Evolutionary conservation across 2,888 invertebrate genomes (phyloP), one percentile per base, ranked within the genome.

Genomic region (Phasia obesa): DNA sequence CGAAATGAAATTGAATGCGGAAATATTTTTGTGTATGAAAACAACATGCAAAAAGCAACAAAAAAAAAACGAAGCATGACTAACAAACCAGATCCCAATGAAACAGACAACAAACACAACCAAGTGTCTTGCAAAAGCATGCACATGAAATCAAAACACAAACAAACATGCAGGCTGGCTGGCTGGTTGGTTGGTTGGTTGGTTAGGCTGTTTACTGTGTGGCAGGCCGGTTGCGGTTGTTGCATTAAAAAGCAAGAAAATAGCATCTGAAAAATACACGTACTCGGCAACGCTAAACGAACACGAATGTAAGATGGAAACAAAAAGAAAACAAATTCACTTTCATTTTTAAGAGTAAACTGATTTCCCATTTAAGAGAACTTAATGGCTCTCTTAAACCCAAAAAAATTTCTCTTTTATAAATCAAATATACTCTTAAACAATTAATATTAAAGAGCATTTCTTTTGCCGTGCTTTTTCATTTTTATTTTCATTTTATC

Each of bases 1-100:
- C 69, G 80, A 84, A 80, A 79, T 84, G 80, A 84, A 85, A 85
- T 84, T 83, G 84, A 86, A 86, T 85, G 86, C 86, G 85, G 86
- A 86, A 86, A 77, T 85, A 76, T 84, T 76, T 73, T 74, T 38
- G 31, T 74, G 71, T 44, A 64, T 47, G 62, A 75, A 60, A 70
- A 62, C 53, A 59, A 73, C 35, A 51, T 31, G 19, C 25, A 57
- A 38, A 21, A 21, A n/a, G n/a, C n/a, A n/a, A 47, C 57, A 70
- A 42, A 62, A 25, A 42, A 25, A 60, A 7, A 2, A 35, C 11
- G 35, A 35, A 35, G 44, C 62, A 62, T 62, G 70, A 70, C 70
- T 62, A 64, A 59, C 57, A 57, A 17, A 27, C 64, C 76, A 81
- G 57, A 47, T 47, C 55, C 74, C 65, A 71, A 21, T 23, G 57